Evolutionary conservation across 1,140 invertebrate genomes (phyloP).

Genomic region (Zaprionus inermis): DNA sequence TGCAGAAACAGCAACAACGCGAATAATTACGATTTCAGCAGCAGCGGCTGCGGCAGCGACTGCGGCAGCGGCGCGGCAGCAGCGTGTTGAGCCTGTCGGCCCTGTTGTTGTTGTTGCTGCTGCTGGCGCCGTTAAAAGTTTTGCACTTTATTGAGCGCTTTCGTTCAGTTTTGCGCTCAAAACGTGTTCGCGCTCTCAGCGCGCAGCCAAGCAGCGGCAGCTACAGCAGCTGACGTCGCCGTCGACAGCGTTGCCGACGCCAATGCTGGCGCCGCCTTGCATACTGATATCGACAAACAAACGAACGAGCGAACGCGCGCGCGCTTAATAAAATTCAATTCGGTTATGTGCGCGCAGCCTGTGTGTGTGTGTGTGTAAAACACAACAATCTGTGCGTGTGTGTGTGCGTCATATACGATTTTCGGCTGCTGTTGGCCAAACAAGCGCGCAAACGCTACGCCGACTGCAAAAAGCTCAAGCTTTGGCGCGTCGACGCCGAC

Average conservation of each 20-base stretch:
- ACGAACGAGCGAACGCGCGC: conserved; percentile 33
- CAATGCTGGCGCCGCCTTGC: conserved; percentile 17
- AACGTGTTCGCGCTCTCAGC: conserved; percentile 57
- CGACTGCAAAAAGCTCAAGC: conserved; percentile 26
- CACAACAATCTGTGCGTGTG: neutral
- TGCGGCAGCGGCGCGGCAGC: neutral
- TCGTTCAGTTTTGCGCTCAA: conserved; percentile 64
- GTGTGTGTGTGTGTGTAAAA: conserved; percentile 1
- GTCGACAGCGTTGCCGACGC: conserved; percentile 10
- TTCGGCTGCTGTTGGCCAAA: conserved; percentile 30
- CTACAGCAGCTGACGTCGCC: neutral
- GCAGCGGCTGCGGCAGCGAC: conserved; percentile 16
- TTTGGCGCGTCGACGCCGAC: neutral
- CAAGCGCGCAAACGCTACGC: conserved; percentile 27
- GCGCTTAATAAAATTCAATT: conserved; percentile 73
- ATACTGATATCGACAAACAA: conserved; percentile 25
- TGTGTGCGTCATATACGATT: conserved; percentile 1
- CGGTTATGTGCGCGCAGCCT: conserved; percentile 34
- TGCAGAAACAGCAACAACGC: conserved; percentile 57
- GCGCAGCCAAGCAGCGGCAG: conserved; percentile 1
- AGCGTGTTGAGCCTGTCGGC: conserved; percentile 20
- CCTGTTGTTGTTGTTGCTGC: conserved; percentile 22
- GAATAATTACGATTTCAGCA: conserved; percentile 32
- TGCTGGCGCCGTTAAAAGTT: conserved; percentile 38
- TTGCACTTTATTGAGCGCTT: conserved; percentile 79